Percentiles rank a stretch among this genome's conserved stretches.
Evolutionary conservation across 1,140 invertebrate species (phyloP).

Genomic region (Bradynema listronoti): DNA sequence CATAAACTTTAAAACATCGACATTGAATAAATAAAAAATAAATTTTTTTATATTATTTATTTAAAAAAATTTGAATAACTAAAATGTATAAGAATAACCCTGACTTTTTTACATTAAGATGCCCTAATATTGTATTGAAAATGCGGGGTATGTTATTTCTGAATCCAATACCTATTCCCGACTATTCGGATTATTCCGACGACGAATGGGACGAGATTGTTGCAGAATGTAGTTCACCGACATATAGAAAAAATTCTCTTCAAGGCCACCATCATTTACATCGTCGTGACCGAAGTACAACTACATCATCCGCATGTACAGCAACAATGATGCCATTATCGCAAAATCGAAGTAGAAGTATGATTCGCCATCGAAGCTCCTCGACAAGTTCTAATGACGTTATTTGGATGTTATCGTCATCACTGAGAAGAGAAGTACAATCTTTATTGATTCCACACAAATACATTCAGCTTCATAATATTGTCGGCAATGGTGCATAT

Average conservation of each 20-base stretch:
- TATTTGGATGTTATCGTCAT: not conserved
- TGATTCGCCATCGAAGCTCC: not conserved
- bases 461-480: slow-evolving; percentile 17
- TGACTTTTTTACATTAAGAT: too few species aligned
- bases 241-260: not conserved
- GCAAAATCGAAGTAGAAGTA: not conserved
- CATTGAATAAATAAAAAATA: too few species aligned
- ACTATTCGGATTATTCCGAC: slow-evolving; percentile 9
- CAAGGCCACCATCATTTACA: not conserved
- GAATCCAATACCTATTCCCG: slow-evolving; percentile 6
- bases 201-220: not conserved
- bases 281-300: not conserved
- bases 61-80: too few species aligned
- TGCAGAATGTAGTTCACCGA: not conserved
- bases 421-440: slow-evolving; percentile 9
- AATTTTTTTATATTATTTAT: too few species aligned
- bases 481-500: slow-evolving; percentile 19
- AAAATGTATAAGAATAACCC: too few species aligned
- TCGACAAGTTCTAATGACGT: slow-evolving; percentile 6
- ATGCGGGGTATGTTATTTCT: slow-evolving; percentile 4
- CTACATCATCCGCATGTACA: not conserved
- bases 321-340: not conserved
- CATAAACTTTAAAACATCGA: too few species aligned
- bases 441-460: slow-evolving; percentile 18
- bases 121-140: too few species aligned